phyloP scores from a whole-genome alignment of 2,113 vertebrate species.

The Marmota monax region DNA sequence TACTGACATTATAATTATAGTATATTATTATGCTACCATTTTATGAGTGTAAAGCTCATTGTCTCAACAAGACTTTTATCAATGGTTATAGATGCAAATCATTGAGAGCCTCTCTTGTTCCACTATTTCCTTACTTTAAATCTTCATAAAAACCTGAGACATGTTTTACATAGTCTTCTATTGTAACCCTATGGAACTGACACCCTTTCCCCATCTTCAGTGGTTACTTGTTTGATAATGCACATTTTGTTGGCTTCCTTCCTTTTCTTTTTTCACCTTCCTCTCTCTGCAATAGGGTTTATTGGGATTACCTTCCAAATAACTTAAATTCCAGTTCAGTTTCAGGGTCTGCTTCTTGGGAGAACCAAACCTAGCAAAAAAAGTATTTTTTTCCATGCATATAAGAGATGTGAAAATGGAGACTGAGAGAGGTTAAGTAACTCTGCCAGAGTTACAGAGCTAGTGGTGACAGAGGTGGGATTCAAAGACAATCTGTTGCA shows the following conservation, averaged over 20 bases:
- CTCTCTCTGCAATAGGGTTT: not conserved
- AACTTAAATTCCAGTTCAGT: not conserved
- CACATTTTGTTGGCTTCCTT: not conserved
- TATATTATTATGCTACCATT: not conserved
- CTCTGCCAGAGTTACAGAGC: not conserved
- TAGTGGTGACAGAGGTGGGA: not conserved
- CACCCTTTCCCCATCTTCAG: not conserved
- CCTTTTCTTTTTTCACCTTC: not conserved
- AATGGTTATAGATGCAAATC: not conserved
- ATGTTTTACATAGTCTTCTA: not conserved
- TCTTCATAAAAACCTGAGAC: not conserved
- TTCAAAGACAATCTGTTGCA: not conserved
- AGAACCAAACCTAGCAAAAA: not conserved
- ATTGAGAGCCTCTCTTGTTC: not conserved
- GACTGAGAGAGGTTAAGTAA: slow-evolving; percentile 11
- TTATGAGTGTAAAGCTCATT: not conserved
- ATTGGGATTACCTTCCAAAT: not conserved
- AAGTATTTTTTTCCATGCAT: not conserved
- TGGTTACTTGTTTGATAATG: not conserved
- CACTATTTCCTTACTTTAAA: not conserved
- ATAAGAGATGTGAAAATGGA: not conserved
- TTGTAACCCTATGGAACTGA: not conserved
- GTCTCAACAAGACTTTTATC: not conserved
- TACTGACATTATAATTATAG: not conserved
- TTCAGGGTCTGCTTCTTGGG: not conserved